Evolutionary conservation across 2,113 vertebrate species (phyloP).

Genomic region (Alosa alosa): DNA sequence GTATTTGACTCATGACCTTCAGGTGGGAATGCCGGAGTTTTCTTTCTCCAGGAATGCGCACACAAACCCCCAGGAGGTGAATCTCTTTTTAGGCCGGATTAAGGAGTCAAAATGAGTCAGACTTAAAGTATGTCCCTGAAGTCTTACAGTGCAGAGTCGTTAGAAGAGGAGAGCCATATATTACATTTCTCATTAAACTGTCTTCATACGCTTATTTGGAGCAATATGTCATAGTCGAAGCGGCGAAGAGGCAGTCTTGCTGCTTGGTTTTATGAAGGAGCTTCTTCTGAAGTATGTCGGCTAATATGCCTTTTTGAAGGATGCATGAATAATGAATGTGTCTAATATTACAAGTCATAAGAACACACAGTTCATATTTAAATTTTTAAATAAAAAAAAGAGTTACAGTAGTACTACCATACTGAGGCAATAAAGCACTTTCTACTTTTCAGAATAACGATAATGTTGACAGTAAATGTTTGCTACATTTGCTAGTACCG

Average conservation of each 20-base stretch:
- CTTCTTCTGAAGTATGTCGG: not conserved
- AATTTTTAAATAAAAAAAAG: not conserved
- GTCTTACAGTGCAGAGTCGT: not conserved
- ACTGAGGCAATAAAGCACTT: not conserved
- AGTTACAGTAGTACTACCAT: not conserved
- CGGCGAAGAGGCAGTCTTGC: not conserved
- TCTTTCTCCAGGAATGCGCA: not conserved
- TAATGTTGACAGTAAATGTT: not conserved
- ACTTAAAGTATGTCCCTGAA: constrained; percentile 11
- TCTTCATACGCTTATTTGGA: not conserved
- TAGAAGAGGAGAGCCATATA: not conserved
- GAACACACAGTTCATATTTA: not conserved
- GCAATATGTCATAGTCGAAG: not conserved
- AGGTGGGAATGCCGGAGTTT: not conserved
- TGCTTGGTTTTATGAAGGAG: not conserved
- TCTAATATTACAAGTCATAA: constrained; percentile 17
- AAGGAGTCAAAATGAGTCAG: not conserved
- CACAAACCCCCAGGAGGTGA: not conserved
- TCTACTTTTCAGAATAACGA: not conserved
- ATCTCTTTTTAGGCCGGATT: not conserved
- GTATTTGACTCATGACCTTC: constrained; percentile 61
- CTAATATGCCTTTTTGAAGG: not conserved
- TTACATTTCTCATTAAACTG: not conserved
- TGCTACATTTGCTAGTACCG: too few relatives aligned
- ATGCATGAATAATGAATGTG: constrained; percentile 3